Evolutionary conservation across 92 coral and sea anemone genomes (phyloP), one percentile per base, ranked within the genome.

Genomic region (Phymanthus crucifer): DNA sequence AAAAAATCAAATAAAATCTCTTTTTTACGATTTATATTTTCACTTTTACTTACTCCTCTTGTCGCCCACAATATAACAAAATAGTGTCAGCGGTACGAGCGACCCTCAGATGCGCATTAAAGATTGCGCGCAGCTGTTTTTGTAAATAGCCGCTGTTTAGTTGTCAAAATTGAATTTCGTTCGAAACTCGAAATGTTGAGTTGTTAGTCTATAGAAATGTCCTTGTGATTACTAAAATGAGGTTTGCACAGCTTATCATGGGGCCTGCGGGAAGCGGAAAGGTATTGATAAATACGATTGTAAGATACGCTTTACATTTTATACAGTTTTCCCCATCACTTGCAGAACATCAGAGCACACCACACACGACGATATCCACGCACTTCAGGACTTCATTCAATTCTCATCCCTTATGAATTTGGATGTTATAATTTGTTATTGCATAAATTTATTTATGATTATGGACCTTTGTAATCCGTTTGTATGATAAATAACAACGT

Each of bases 241-340:
- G 99, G 83, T 95, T 85, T 80, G 98, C 98, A 27, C 99, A 95
- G 81, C 88, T 95, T 52, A 96, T 95, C 11, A 93, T 95, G 89
- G 99, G 99, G 21, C 99, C 99, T 31, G 99, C 99, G 17, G 99
- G 99, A 33, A 93, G 99, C 56, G 99, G 99, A 57, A 95, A 95
- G 97, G 97, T 92, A 56, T 43, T 43, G 48, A 43, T 43, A 43
- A 43, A 43, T 12, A 70, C 35, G 47, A 32, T 32, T 31, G 47
- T 70, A 32, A 32, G 32, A 32, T 31, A 34, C 1, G 40, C 1
- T 6, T 27, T 70, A 0, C 38, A 24, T 33, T 70, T 21, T 33
- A 6, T 1, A 31, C 24, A 7, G 48, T 3, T 43, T 43, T 43
- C 48, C 10, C 18, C 48, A 43, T 11, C 18, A 43, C 48, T 43